A percentile compares a stretch with the other conserved stretches of the same genome.
Conservation (phyloP, 2,113 vertebrate genomes). For the Thalassarche chlororhynchos region DNA sequence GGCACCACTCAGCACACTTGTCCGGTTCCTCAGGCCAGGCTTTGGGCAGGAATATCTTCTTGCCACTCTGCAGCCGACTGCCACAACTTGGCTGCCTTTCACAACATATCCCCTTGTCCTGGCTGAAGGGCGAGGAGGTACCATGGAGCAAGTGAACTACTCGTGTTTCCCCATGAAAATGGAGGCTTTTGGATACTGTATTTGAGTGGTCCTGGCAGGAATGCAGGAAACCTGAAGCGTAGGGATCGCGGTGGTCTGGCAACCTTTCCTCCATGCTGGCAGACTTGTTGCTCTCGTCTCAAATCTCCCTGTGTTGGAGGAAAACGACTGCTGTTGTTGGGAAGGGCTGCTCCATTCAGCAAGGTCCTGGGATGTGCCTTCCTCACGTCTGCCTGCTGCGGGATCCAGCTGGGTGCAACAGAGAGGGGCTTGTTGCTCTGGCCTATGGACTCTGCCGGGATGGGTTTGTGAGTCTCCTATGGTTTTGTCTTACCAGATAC, state of each 20-base stretch:
- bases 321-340: background rate
- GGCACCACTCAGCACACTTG: background rate
- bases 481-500: background rate
- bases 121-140: background rate
- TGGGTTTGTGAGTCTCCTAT: background rate
- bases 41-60: background rate
- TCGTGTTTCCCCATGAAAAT: background rate
- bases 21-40: background rate
- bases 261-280: background rate
- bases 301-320: background rate
- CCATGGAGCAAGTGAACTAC: background rate
- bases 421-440: background rate
- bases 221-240: fast-evolving
- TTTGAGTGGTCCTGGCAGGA: background rate
- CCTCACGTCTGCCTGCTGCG: fast-evolving
- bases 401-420: background rate
- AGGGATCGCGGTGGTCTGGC: background rate
- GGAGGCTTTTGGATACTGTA: background rate
- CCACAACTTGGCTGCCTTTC: background rate
- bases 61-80: background rate
- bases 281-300: background rate
- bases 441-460: background rate
- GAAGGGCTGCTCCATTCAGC: background rate
- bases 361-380: background rate
- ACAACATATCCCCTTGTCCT: background rate